These are phyloP conservation scores for Malacosoma neustria DNA, from an alignment of 2,888 invertebrate species.

Conservation along the genomic window DNA sequence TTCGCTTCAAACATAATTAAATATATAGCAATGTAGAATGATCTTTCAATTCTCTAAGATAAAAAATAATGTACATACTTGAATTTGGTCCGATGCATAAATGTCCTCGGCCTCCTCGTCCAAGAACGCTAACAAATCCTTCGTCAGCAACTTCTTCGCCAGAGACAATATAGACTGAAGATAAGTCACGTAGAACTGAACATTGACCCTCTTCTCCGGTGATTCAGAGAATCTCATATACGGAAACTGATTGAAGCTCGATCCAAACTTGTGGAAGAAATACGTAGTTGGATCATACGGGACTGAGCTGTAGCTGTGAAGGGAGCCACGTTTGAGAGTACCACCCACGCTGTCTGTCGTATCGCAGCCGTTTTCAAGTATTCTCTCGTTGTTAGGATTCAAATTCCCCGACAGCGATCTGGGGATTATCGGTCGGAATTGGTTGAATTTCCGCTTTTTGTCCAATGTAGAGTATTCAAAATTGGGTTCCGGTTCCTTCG, in stretches of 20 bases:
- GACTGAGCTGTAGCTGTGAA: slow-evolving; percentile 77
- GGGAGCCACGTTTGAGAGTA: slow-evolving; percentile 54
- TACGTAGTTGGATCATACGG: slow-evolving; percentile 88
- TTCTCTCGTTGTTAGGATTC: slow-evolving; percentile 76
- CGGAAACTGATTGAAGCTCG: slow-evolving; percentile 93
- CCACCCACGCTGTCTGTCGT: slow-evolving; percentile 40
- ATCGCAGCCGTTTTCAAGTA: slow-evolving; percentile 52
- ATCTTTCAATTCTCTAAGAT: too few relatives aligned
- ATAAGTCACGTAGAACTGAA: slow-evolving; percentile 85
- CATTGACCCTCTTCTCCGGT: slow-evolving; percentile 77
- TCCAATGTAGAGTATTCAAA: slow-evolving; percentile 70
- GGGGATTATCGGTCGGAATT: slow-evolving; percentile 92
- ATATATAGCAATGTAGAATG: too few relatives aligned
- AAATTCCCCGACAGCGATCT: slow-evolving; percentile 90
- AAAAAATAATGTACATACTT: slow-evolving; percentile 32
- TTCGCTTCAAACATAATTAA: too few relatives aligned
- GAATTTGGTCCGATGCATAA: slow-evolving; percentile 80
- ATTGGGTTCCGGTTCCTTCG: slow-evolving; percentile 57
- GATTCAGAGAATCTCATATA: slow-evolving; percentile 86
- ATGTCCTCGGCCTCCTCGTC: slow-evolving; percentile 91
- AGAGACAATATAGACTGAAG: slow-evolving; percentile 85
- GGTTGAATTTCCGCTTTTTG: slow-evolving; percentile 80
- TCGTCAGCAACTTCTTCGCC: slow-evolving; percentile 89
- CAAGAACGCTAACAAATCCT: slow-evolving; percentile 85
- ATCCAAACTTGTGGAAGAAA: slow-evolving; percentile 94